Percentiles rank a stretch among this genome's conserved stretches.
Evolutionary conservation across 2,113 vertebrate species (phyloP).

Genomic region (Noctilio leporinus): DNA sequence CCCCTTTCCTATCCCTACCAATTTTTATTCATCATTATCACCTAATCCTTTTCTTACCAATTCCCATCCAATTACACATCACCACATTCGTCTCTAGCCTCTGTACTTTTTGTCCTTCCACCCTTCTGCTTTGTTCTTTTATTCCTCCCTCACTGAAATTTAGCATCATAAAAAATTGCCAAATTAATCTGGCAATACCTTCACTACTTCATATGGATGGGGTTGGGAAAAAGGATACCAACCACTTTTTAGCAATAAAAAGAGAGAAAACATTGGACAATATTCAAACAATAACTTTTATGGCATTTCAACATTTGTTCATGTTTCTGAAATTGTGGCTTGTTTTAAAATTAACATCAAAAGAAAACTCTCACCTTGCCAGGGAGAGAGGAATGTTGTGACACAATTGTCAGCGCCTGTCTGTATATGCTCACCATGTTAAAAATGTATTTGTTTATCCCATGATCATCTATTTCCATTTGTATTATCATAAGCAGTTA

Average conservation of each 20-base stretch:
- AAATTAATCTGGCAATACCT: neutral
- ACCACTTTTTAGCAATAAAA: neutral
- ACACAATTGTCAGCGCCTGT: neutral
- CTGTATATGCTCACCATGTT: neutral
- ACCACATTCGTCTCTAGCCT: neutral
- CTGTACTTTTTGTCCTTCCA: neutral
- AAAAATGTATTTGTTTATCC: neutral
- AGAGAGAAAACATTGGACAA: neutral
- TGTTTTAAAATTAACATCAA: slow-evolving; percentile 1
- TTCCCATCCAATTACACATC: neutral
- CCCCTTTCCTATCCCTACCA: neutral
- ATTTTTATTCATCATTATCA: neutral
- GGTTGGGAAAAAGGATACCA: neutral
- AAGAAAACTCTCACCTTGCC: neutral
- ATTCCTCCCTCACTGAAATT: neutral
- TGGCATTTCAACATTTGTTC: neutral
- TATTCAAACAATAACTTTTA: neutral
- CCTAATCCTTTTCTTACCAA: neutral
- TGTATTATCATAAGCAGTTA: neutral
- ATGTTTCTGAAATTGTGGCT: neutral
- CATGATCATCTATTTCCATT: neutral
- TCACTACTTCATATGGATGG: neutral
- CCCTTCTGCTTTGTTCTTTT: neutral
- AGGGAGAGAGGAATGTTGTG: neutral
- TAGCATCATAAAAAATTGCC: neutral